Percentiles rank a stretch among this genome's conserved stretches.
phyloP scores from a whole-genome alignment of 1,140 invertebrate genomes.

The Cydia splendana region DNA sequence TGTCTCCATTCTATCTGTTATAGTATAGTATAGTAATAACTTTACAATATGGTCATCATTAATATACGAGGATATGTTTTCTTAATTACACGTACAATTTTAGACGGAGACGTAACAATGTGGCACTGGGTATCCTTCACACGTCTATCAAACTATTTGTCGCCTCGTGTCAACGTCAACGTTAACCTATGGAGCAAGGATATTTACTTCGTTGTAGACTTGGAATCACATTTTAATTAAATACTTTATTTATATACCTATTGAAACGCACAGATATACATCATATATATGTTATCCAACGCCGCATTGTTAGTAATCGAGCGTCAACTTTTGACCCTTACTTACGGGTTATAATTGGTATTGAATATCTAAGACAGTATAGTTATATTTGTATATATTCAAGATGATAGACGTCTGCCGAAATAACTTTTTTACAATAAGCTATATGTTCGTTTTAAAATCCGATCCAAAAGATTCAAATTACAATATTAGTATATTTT shows the following conservation, averaged over 20 bases:
- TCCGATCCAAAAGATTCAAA: no score
- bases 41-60: not conserved
- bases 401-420: no score
- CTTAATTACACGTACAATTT: not conserved
- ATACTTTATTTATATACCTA: not conserved
- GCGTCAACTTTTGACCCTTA: not conserved
- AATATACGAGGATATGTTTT: not conserved
- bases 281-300: not conserved
- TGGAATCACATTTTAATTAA: not conserved
- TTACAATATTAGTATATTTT: no score
- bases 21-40: not conserved
- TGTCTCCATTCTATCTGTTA: not conserved
- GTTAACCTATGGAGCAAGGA: slow-evolving; percentile 13
- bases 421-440: no score
- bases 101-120: not conserved
- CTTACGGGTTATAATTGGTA: not conserved
- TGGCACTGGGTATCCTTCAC: not conserved
- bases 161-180: not conserved
- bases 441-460: no score
- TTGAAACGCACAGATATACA: not conserved
- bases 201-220: not conserved
- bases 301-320: not conserved
- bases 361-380: not conserved
- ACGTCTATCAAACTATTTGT: not conserved
- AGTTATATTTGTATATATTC: not conserved